Base-by-base conservation (phyloP, 2,888 invertebrate genomes). In the Meganola albula region DNA sequence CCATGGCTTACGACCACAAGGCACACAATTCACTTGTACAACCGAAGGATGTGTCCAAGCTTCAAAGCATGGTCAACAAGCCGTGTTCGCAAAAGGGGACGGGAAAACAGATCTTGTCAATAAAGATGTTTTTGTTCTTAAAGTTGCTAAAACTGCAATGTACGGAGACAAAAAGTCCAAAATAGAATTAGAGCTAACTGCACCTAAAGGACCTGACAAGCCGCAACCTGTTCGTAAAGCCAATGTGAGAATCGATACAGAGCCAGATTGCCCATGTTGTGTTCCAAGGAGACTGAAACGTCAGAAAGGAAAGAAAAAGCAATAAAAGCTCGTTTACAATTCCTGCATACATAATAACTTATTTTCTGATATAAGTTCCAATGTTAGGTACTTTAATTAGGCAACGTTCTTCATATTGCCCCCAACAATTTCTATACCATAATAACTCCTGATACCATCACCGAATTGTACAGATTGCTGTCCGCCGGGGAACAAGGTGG, bases 111-210 rank as follows among this genome's bases (percentile, higher is more conserved):
- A 83, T 0, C 64, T 85, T 40, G 80, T 84, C 0, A 88, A 89
- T 25, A 87, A 77, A 53, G 89, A 90, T 44, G 74, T 87, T 4
- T 90, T 90, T 43, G 88, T 91, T n/a, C 63, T 91, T 31, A 86
- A 90, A 61, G 90, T 92, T 24, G 91, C 90, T 1, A 92, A 91
- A 63, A 91, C 91, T 42, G 89, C 88, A 1, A 87, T 90, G 37
- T 88, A 90, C 8, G 87, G 84, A 0, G 90, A 89, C 31, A 89
- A 88, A 54, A 91, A 91, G 64, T 88, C 88, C 30, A 90, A 89
- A 65, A 34, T 84, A 13, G 91, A 92, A 65, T 53, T 92, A 50
- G 91, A 92, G 58, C 71, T 92, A 54, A 89, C 88, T 31, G 89
- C 92, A 0, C 92, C 92, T 0, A 90, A 89, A 52, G 90, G 88